Percentiles rank a stretch among this genome's conserved stretches.
Evolutionary conservation across 2,113 vertebrate species (phyloP).

Genomic region (Elgaria multicarinata): DNA sequence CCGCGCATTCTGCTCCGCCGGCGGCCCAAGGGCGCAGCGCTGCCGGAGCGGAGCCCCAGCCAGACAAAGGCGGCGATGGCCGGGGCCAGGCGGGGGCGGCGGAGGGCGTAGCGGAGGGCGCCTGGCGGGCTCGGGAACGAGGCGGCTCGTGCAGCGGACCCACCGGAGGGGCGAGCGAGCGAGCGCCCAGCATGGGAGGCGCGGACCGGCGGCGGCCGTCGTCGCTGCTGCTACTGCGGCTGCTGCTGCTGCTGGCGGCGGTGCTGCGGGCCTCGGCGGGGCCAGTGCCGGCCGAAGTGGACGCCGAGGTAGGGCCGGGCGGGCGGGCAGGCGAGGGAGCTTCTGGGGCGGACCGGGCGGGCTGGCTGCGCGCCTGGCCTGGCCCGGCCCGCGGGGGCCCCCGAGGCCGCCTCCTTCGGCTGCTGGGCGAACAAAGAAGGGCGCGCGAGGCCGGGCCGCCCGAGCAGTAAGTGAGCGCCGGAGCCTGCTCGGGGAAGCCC

Average conservation of each 20-base stretch:
- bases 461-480: too few species aligned
- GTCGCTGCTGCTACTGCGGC: slow-evolving; percentile 42
- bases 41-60: not conserved
- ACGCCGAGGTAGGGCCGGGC: slow-evolving; percentile 67
- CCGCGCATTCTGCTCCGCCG: not conserved
- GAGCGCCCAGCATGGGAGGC: not conserved
- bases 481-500: too few species aligned
- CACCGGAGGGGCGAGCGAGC: not conserved
- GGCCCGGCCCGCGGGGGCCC: too few species aligned
- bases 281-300: slow-evolving; percentile 54
- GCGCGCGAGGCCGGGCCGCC: too few species aligned
- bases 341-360: too few species aligned
- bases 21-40: not conserved
- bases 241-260: slow-evolving; percentile 44
- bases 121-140: not conserved
- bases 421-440: not conserved
- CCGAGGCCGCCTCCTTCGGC: too few species aligned
- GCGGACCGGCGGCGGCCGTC: slow-evolving; percentile 1
- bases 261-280: slow-evolving; percentile 43
- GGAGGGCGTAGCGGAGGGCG: not conserved
- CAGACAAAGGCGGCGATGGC: not conserved
- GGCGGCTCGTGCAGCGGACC: not conserved
- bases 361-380: too few species aligned
- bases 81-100: not conserved
- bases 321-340: not conserved